These are phyloP conservation scores for Pachyuromys duprasi DNA, from an alignment of 2,797 vertebrate species.

Conservation along the genomic window DNA sequence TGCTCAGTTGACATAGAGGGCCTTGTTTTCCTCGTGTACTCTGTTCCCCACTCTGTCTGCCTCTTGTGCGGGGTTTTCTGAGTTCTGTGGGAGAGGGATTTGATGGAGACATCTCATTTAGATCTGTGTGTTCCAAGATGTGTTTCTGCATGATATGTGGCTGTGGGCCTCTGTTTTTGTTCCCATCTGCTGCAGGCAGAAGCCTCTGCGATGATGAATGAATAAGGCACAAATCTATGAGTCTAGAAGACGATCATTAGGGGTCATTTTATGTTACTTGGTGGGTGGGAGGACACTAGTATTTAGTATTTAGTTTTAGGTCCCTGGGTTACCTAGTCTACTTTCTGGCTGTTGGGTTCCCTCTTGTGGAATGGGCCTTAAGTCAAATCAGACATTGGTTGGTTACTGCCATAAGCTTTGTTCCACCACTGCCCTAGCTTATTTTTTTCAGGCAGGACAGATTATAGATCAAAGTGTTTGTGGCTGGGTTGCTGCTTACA, in stretches of 20 bases:
- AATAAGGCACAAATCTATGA: neutral
- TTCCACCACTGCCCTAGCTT: neutral
- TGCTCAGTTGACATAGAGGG: neutral
- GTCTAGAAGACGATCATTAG: neutral
- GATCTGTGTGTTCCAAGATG: neutral
- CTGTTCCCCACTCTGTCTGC: neutral
- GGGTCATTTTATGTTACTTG: neutral
- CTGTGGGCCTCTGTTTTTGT: neutral
- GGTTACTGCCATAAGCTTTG: neutral
- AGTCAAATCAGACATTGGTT: neutral
- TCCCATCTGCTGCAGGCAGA: neutral
- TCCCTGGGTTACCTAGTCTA: neutral
- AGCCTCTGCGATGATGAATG: neutral
- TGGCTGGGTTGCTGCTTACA: neutral
- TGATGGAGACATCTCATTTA: neutral
- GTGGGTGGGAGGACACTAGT: too few species aligned
- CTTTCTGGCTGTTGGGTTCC: neutral
- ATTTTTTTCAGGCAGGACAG: neutral
- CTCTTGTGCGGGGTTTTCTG: neutral
- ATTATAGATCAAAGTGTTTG: neutral
- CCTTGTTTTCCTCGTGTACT: neutral
- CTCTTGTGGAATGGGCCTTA: neutral
- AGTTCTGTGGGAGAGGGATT: neutral
- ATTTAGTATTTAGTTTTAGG: neutral
- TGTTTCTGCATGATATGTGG: neutral